Evolutionary conservation across 2,888 invertebrate species (phyloP).

Genomic region (Panopea generosa): DNA sequence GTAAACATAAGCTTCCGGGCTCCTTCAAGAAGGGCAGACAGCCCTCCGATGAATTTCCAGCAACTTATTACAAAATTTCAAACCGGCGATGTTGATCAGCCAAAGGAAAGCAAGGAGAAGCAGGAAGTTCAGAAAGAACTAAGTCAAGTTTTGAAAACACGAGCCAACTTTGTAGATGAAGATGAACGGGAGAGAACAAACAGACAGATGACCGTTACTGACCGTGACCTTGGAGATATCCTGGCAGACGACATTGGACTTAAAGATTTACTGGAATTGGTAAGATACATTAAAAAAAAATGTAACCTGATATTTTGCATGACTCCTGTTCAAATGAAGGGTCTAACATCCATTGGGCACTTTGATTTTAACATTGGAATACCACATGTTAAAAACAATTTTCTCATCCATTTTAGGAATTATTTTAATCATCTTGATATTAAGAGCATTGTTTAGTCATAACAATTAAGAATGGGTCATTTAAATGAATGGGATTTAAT

Average conservation of each 20-base stretch:
- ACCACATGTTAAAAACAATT: too few relatives aligned
- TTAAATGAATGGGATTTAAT: too few relatives aligned
- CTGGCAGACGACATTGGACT: conserved; percentile 12
- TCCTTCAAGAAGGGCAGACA: conserved; percentile 2
- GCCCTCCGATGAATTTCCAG: conserved; percentile 52
- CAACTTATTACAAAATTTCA: conserved; percentile 53
- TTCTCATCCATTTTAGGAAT: too few relatives aligned
- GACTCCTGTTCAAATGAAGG: too few relatives aligned
- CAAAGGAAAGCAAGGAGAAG: conserved; percentile 49
- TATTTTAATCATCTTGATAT: too few relatives aligned
- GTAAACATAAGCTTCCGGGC: conserved; percentile 41
- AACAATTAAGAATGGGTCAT: too few relatives aligned
- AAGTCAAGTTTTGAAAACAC: conserved; percentile 44
- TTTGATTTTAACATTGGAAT: too few relatives aligned
- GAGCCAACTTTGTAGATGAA: conserved; percentile 40
- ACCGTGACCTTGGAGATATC: not conserved
- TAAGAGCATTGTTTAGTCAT: too few relatives aligned
- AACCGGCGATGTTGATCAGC: conserved; percentile 30
- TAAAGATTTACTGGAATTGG: conserved; percentile 40
- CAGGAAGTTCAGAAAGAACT: conserved; percentile 53
- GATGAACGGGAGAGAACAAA: conserved; percentile 19
- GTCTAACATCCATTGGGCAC: too few relatives aligned
- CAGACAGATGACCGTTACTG: not conserved
- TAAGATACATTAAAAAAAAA: too few relatives aligned
- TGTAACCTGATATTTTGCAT: too few relatives aligned